Base-by-base conservation (phyloP, 1,140 invertebrate species). In the Aphelinus certus region DNA sequence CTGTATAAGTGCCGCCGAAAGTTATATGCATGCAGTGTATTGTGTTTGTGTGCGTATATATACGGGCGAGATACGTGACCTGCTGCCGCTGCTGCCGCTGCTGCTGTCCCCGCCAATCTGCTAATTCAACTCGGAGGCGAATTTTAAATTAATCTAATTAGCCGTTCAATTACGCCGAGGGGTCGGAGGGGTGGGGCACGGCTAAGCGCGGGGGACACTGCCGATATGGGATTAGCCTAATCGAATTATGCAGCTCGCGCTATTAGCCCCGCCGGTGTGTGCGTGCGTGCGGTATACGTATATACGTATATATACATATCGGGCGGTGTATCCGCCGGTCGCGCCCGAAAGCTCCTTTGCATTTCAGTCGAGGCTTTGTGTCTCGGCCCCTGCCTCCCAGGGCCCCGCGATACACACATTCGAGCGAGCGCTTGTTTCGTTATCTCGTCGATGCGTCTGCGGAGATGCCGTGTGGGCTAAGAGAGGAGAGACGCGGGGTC, bases 61-160 rank as follows among this genome's bases (percentile, higher is more conserved):
- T 71, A 76, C 73, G 73, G 71, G 67, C 71, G 67, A 60, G 73
- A 70, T 73, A 75, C 71, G 74, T 77, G 51, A 75, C 51, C 46
- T 48, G 76, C 73, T 76, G 74, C 76, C 77, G 77, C 76, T 65
- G 75, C 63, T 65, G 75, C 63, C 77, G 69, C 68, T 69, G 66
- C 58, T 26, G 26, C 73, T 68, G 26, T 46, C 61, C 43, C 46
- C 61, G 1, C 61, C 81, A 81, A 85, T 84, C 79, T 80, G 70
- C 79, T 84, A 85, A 85, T 85, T 83, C 82, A 80, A 83, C 79
- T 80, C 69, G 76, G 4, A 60, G 26, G 76, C 83, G 68, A 85
- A 86, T 86, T 84, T 85, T 83, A 79, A 83, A 87, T 84, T 82
- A 82, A 85, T 85, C 79, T 84, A 83, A 86, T 87, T 85, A 83